Percentiles rank a stretch among this genome's conserved stretches.
These are phyloP conservation scores for Poeciliopsis turrubarensis DNA, from an alignment of 2,113 vertebrate species.

Conservation along the genomic window DNA sequence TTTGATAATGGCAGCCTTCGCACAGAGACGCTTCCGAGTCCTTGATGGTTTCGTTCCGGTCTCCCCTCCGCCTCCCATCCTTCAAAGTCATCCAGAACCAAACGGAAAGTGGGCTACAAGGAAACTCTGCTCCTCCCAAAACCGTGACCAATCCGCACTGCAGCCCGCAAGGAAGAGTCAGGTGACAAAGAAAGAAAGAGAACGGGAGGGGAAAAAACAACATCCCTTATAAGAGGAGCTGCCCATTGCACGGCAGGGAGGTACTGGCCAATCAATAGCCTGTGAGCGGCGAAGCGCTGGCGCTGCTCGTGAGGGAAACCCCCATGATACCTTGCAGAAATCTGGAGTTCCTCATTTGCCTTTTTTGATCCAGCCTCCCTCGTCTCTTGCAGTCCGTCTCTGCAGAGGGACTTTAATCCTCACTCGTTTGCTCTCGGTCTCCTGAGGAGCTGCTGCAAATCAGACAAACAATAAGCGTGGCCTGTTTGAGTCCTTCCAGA, in stretches of 20 bases:
- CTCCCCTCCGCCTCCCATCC: constrained; percentile 19
- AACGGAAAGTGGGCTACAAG: constrained; percentile 54
- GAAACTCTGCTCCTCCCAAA: constrained; percentile 45
- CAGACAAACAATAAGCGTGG: constrained; percentile 22
- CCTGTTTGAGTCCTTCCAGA: constrained; percentile 12
- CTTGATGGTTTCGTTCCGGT: constrained; percentile 40
- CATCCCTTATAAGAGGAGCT: constrained; percentile 11
- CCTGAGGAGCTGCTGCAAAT: constrained; percentile 25
- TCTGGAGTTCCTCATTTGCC: constrained; percentile 47
- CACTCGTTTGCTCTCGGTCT: background rate
- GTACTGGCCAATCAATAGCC: constrained; percentile 67
- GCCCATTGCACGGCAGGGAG: constrained; percentile 44
- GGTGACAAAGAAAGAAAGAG: constrained; percentile 55
- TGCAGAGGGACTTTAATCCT: constrained; percentile 33
- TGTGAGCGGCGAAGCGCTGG: constrained; percentile 66
- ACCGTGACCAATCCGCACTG: constrained; percentile 57
- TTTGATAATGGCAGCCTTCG: constrained; percentile 18
- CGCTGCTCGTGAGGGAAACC: constrained; percentile 54
- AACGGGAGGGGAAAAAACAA: background rate
- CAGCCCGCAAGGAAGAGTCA: constrained; percentile 46
- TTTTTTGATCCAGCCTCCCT: constrained; percentile 43
- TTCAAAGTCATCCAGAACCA: constrained; percentile 73
- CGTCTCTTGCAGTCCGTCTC: constrained; percentile 15
- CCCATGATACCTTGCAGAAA: constrained; percentile 51
- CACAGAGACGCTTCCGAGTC: constrained; percentile 21